phyloP scores from a whole-genome alignment of 2,888 invertebrate genomes.

The Acrobasis suavella region DNA sequence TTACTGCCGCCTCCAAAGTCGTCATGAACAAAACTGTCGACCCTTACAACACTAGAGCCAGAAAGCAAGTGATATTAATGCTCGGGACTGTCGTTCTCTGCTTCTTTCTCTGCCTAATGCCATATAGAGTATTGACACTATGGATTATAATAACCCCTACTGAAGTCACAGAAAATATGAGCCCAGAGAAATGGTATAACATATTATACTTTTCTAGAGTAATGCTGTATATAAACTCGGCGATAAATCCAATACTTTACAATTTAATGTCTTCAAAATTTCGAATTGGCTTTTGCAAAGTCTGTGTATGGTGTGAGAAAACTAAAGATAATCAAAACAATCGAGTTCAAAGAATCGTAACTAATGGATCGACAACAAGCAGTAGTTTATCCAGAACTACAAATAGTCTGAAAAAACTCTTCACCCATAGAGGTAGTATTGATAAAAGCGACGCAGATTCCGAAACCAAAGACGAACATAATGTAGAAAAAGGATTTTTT shows the following conservation, averaged over 20 bases:
- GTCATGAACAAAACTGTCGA: conserved; percentile 88
- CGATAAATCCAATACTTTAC: conserved; percentile 95
- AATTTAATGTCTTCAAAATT: conserved; percentile 96
- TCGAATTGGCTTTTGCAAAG: conserved; percentile 88
- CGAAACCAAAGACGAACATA: conserved; percentile 50
- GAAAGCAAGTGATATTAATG: conserved; percentile 93
- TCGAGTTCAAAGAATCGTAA: conserved; percentile 76
- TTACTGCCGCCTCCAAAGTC: conserved; percentile 86
- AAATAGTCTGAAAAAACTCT: conserved; percentile 79
- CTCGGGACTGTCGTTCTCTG: conserved; percentile 92
- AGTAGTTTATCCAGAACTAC: conserved; percentile 84
- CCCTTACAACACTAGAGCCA: conserved; percentile 86
- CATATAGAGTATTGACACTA: conserved; percentile 91
- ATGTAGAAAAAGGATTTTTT: conserved; percentile 52
- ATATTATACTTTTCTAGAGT: conserved; percentile 92
- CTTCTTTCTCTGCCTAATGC: conserved; percentile 94
- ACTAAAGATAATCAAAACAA: conserved; percentile 67
- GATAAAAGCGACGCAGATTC: conserved; percentile 65
- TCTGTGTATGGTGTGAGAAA: conserved; percentile 83
- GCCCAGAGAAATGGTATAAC: conserved; percentile 90
- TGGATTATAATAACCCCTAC: conserved; percentile 91
- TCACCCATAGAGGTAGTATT: conserved; percentile 69
- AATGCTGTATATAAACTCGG: conserved; percentile 94
- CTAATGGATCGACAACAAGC: conserved; percentile 83
- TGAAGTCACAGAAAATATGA: conserved; percentile 85